Evolutionary conservation across 2,113 vertebrate genomes (phyloP), one percentile per base, ranked within the genome.

Genomic region (Pangasianodon gigas): DNA sequence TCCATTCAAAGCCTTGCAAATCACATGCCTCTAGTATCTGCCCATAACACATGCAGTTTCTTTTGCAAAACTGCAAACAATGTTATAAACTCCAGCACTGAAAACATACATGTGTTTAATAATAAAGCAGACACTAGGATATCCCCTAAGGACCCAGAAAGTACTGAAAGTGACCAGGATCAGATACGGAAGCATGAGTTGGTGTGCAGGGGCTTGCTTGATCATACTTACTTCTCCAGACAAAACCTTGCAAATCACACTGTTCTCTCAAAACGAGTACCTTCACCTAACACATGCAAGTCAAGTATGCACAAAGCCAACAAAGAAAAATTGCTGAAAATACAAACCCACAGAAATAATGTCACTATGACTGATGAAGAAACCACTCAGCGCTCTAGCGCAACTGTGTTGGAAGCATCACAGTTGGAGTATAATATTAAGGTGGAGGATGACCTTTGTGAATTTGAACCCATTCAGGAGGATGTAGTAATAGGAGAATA

Each of bases 401-500:
- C 16, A 71, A 7, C 19, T 24, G 6, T 41, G 69, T 46, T 51
- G 71, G 46, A 83, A 62, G 4, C 56, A 19, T 16, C 48, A 2
- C 85, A 65, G 11, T 21, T 54, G 5, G 19, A 58, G 14, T 21
- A 13, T 29, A 62, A 46, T 7, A 44, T 56, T 8, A 24, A 84
- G 11, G 84, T 37, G 2, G 87, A 77, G 26, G 29, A 77, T 11
- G 9, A 54, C 6, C 6, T 81, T n/a, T 48, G 69, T 82, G 89
- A 91, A 48, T 48, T 65, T 9, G 75, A 65, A 21, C 52, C 84
- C 29, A 48, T 89, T 14, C 85, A 91, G 67, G 84, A 89, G 48
- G 86, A 85, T 11, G 44, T 52, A 60, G 52, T 52, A 10, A 26
- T 86, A 60, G 71, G 77, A 41, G 88, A 52, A 24, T 32, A 89